phyloP scores from a whole-genome alignment of 2,113 vertebrate species.

The Argyrosomus japonicus region DNA sequence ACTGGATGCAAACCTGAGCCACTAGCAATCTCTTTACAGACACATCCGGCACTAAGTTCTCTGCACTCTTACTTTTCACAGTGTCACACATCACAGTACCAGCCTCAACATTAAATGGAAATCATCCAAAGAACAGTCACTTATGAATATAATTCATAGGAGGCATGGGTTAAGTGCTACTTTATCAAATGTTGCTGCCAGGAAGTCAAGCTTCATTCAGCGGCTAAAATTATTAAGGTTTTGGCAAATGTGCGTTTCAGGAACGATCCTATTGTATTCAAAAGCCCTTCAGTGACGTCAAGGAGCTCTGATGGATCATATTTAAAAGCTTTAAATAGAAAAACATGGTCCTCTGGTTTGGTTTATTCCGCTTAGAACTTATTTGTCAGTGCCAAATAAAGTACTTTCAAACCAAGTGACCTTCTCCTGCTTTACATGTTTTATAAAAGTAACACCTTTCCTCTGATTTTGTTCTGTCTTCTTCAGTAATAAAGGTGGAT shows the following conservation, averaged over 20 bases:
- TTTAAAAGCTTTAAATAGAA: background rate
- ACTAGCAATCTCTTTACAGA: no score
- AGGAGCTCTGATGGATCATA: background rate
- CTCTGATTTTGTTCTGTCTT: background rate
- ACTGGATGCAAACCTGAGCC: no score
- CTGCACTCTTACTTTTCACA: no score
- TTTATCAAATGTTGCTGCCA: background rate
- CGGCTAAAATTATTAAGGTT: background rate
- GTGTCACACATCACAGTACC: background rate
- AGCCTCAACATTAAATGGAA: background rate
- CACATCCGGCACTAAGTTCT: no score
- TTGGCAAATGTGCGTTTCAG: background rate
- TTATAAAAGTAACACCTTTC: background rate
- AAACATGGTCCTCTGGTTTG: background rate
- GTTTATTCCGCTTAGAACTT: background rate
- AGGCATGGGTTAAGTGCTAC: no score
- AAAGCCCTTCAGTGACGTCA: no score
- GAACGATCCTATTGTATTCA: background rate
- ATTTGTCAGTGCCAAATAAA: background rate
- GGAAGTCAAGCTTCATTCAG: background rate
- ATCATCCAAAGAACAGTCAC: background rate
- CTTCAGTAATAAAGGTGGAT: constrained; percentile 1
- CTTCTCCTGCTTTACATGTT: background rate
- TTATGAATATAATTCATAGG: background rate
- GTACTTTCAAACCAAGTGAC: background rate